These are phyloP conservation scores for Parauchenoglanis punctatus DNA, from an alignment of 2,797 vertebrate species.

Conservation along the genomic window DNA sequence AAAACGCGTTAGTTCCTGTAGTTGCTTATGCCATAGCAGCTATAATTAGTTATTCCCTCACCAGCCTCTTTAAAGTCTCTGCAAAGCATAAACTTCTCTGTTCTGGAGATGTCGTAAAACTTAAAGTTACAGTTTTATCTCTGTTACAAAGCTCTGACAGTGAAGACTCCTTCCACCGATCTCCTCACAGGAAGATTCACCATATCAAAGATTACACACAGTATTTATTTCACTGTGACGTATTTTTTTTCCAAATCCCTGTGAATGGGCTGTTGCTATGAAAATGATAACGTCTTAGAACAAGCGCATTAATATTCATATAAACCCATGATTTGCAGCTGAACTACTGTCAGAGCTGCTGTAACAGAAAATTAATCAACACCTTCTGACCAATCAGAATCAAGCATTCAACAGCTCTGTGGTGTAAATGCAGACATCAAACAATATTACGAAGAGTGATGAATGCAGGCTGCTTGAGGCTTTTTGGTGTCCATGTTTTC, in stretches of 20 bases:
- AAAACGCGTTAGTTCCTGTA: neutral
- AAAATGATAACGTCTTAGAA: neutral
- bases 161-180: neutral
- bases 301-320: neutral
- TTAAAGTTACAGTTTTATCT: neutral
- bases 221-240: neutral
- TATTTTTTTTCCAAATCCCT: neutral
- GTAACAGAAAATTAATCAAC: neutral
- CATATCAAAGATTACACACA: neutral
- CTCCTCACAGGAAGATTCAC: neutral
- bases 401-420: neutral
- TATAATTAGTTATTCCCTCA: neutral
- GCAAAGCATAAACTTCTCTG: neutral
- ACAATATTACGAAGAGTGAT: neutral
- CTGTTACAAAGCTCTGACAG: no score
- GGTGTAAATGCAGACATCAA: neutral
- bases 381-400: conserved; percentile 8
- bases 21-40: neutral
- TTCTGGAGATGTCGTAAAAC: neutral
- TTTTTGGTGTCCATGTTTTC: neutral
- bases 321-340: neutral
- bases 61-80: neutral
- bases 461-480: conserved; percentile 11
- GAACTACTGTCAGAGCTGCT: neutral
- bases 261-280: neutral